Evolutionary conservation across 2,888 invertebrate genomes (phyloP), one percentile per base, ranked within the genome.

Genomic region (Thereva nobilitata): DNA sequence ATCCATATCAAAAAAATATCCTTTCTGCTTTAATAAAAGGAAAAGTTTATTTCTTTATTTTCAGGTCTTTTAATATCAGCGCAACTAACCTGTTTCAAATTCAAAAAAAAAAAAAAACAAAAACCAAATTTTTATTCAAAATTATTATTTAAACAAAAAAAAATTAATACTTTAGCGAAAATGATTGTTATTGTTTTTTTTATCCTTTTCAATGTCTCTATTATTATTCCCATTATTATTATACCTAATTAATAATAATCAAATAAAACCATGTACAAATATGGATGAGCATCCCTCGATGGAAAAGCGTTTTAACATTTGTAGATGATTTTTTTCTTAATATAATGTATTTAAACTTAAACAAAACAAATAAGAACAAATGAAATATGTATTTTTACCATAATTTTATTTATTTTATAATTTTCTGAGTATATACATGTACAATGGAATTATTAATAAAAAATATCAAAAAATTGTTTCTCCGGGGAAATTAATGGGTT

Each of bases 321-420:
- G 23, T 23, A 23, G 23, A 23, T 23, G 23, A 23, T 23, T 23
- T 23, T 23, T 23, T 23, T 23, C 23, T 23, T 23, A 23, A 50
- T 34, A 34, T 34, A 50, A 34, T 50, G 50, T 50, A 50, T 41
- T 61, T 50, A 49, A 50, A 50, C 50, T 50, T 23, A 37, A 61
- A 61, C n/a, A 50, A 23, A 23, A 23, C 23, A 23, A 23, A 23
- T 23, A 23, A 23, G 23, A 23, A 23, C 23, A 23, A 23, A 23
- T 23, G 23, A 23, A 23, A 23, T 23, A 55, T 55, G 55, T 55
- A 55, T 61, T 61, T 61, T 40, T 50, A 50, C 45, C 37, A 23
- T 23, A 50, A 61, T 50, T 61, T 50, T 41, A 61, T 50, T 61
- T 61, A 61, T 61, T 61, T 64, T 64, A 55, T 61, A 61, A 40